Evolutionary conservation across 2,888 invertebrate species (phyloP).

Genomic region (Sipha maydis): DNA sequence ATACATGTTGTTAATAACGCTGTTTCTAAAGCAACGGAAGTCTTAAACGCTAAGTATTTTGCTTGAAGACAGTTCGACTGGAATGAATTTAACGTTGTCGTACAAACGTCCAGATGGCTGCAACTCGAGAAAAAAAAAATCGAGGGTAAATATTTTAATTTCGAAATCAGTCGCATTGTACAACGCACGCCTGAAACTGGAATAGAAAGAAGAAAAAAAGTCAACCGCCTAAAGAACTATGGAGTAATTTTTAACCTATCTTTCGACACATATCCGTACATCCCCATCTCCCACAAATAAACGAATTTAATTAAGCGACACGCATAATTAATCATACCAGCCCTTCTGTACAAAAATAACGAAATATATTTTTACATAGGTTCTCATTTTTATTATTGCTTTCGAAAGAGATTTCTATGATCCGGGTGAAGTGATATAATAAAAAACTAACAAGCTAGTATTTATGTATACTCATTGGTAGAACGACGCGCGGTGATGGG

Average conservation of each 20-base stretch:
- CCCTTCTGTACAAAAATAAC: background rate
- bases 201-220: background rate
- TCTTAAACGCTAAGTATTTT: no score
- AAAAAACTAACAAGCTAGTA: background rate
- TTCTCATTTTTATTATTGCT: background rate
- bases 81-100: no score
- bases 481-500: background rate
- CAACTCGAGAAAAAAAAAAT: background rate
- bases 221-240: background rate
- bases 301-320: background rate
- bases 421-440: background rate
- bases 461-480: background rate
- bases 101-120: background rate
- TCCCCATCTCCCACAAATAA: background rate
- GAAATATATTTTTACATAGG: background rate
- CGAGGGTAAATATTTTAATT: constrained; percentile 29
- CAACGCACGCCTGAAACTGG: background rate
- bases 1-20: no score
- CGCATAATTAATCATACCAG: background rate
- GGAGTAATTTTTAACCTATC: background rate
- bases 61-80: no score
- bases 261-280: background rate
- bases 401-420: background rate
- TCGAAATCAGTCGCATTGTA: background rate
- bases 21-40: no score